Evolutionary conservation across 2,888 invertebrate genomes (phyloP), one percentile per base, ranked within the genome.

Genomic region (Toxonevra muliebris): DNA sequence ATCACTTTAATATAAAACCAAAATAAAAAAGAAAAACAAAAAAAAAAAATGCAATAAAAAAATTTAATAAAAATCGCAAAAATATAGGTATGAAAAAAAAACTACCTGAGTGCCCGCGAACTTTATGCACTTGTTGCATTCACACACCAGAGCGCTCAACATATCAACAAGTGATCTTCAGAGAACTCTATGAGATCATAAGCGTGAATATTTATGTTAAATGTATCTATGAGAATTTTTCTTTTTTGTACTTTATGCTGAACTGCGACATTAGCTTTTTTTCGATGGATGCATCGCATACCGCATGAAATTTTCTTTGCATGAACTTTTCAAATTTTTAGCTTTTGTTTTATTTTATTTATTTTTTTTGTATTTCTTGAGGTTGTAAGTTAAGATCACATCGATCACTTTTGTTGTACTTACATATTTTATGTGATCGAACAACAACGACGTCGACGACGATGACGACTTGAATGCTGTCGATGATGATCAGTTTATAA

Each of bases 61-160:
- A n/a, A n/a, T n/a, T n/a, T n/a, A n/a, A n/a, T n/a, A n/a, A n/a
- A n/a, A 30, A 30, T 30, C 30, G 7, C 30, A 30, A 30, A 30
- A 30, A 30, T 30, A 30, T 30, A 30, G n/a, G n/a, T n/a, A n/a
- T n/a, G n/a, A n/a, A n/a, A n/a, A n/a, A 4, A 30, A 30, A 30
- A 30, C 30, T 30, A 30, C 30, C 30, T 12, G 17, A 45, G 50
- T 78, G 79, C 80, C 77, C 80, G 77, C 78, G 79, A 79, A 77
- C 78, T 79, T 76, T 77, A 69, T 77, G 79, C 77, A 77, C 79
- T 78, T 78, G 80, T 69, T 65, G 65, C 15, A 13, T 8, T 13
- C 50, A 48, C 15, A 13, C 2, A 48, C 30, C 30, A 30, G 30
- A 30, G 2, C 30, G 30, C 30, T 30, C 30, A 30, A 30, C 30